Evolutionary conservation across 2,113 vertebrate genomes (phyloP).

Genomic region (Heteronetta atricapilla): DNA sequence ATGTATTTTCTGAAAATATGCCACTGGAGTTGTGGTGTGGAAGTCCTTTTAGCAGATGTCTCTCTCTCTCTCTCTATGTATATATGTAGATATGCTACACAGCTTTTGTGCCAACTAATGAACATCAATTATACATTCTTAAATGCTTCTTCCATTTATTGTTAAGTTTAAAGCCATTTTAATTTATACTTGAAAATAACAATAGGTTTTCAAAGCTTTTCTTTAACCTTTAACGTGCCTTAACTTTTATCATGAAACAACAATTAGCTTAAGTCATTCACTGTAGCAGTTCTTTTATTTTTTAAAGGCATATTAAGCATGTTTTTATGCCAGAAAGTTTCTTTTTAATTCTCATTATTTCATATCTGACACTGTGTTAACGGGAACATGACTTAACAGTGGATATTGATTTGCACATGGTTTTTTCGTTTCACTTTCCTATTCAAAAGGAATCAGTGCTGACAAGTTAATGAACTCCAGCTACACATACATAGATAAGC

Average conservation of each 20-base stretch:
- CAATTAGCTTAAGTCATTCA: background rate
- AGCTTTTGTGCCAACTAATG: background rate
- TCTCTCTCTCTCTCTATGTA: background rate
- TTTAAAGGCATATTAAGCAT: background rate
- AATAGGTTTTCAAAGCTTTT: background rate
- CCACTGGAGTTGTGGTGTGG: background rate
- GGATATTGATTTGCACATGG: constrained; percentile 52
- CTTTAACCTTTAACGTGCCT: background rate
- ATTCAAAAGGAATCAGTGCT: constrained; percentile 59
- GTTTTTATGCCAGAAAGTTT: constrained; percentile 10
- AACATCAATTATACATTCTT: background rate
- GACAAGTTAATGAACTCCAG: constrained; percentile 77
- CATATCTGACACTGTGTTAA: constrained; percentile 27
- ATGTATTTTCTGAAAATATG: background rate
- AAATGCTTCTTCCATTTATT: background rate
- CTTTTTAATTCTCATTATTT: background rate
- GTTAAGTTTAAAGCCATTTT: background rate
- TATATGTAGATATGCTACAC: background rate
- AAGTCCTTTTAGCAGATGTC: background rate
- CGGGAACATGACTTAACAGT: constrained; percentile 19
- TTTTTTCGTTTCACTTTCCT: constrained; percentile 55
- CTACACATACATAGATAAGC: constrained; percentile 65
- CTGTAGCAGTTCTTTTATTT: background rate
- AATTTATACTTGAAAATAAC: background rate
- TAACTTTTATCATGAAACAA: background rate